A percentile compares a stretch with the other conserved stretches of the same genome.
Conservation (phyloP, 2,797 vertebrate genomes). For the Sebastes ruberrimus region DNA sequence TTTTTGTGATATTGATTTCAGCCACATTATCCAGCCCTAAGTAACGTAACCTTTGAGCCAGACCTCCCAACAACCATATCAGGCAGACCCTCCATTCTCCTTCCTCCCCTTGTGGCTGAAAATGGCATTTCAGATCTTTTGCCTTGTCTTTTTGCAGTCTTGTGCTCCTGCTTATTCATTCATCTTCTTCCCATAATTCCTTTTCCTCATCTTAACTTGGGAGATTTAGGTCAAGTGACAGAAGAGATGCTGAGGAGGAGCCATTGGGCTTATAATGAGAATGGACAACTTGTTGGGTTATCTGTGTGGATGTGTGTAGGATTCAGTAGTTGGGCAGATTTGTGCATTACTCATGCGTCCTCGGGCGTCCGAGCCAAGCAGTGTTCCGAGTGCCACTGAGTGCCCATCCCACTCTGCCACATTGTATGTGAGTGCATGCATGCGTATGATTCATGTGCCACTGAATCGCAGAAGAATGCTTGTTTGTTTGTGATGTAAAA, state of each 20-base stretch:
- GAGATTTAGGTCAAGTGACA: constrained; percentile 33
- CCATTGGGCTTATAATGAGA: constrained; percentile 22
- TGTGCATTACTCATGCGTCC: constrained; percentile 77
- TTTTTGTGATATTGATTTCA: background rate
- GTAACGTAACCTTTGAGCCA: background rate
- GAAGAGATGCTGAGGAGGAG: constrained; percentile 18
- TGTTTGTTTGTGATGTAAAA: constrained; percentile 33
- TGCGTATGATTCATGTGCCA: constrained; percentile 56
- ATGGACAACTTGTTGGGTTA: constrained; percentile 15
- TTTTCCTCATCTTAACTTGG: background rate
- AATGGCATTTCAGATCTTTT: background rate
- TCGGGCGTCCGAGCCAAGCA: constrained; percentile 53
- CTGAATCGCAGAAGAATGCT: constrained; percentile 34
- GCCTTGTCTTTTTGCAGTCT: background rate
- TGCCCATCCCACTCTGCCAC: constrained; percentile 60
- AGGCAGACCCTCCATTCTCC: background rate
- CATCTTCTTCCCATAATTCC: background rate
- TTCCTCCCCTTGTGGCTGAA: background rate
- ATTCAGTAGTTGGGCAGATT: constrained; percentile 74
- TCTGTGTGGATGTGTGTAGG: constrained; percentile 46
- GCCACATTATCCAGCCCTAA: background rate
- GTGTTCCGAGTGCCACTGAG: constrained; percentile 57
- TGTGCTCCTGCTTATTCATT: background rate
- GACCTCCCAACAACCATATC: background rate
- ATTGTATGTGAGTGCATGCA: constrained; percentile 64